A percentile compares a stretch with the other conserved stretches of the same genome.
phyloP scores from a whole-genome alignment of 2,797 vertebrate species.

The Nannoperca obscura region DNA sequence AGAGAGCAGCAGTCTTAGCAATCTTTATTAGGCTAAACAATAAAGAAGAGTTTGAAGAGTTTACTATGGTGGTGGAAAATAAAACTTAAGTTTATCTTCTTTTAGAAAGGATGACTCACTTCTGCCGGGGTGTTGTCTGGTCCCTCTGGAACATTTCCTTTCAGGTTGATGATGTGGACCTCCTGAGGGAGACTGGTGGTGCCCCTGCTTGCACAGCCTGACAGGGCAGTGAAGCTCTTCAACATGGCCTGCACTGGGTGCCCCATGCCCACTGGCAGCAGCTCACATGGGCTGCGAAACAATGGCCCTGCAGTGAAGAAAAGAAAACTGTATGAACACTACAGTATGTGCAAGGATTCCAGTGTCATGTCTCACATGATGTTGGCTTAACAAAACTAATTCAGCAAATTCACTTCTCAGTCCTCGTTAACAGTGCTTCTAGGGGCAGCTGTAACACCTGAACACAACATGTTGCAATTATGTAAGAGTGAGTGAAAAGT shows the following conservation, averaged over 20 bases:
- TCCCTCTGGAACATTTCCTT: conserved; percentile 81
- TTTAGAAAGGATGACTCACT: conserved; percentile 67
- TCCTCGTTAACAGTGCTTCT: not conserved
- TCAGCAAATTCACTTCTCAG: not conserved
- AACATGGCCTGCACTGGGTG: conserved; percentile 93
- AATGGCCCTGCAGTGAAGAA: conserved; percentile 84
- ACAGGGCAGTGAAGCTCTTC: conserved; percentile 92
- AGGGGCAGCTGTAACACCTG: too few species aligned
- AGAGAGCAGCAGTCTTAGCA: not conserved
- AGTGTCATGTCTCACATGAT: conserved; percentile 7
- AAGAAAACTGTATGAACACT: not conserved
- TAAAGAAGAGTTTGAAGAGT: not conserved
- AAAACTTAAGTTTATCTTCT: not conserved
- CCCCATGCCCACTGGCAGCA: conserved; percentile 87
- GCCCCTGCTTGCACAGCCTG: conserved; percentile 95
- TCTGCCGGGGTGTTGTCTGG: conserved; percentile 50
- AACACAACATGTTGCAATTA: too few species aligned
- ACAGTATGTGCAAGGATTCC: not conserved
- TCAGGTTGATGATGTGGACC: conserved; percentile 95
- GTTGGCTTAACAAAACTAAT: not conserved
- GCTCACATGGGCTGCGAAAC: conserved; percentile 86
- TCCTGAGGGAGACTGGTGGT: conserved; percentile 90
- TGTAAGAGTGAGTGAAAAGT: too few species aligned
- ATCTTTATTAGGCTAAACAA: not conserved
- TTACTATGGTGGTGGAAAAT: not conserved